Base-by-base conservation (phyloP, 2,888 invertebrate species). In the Patella caerulea region DNA sequence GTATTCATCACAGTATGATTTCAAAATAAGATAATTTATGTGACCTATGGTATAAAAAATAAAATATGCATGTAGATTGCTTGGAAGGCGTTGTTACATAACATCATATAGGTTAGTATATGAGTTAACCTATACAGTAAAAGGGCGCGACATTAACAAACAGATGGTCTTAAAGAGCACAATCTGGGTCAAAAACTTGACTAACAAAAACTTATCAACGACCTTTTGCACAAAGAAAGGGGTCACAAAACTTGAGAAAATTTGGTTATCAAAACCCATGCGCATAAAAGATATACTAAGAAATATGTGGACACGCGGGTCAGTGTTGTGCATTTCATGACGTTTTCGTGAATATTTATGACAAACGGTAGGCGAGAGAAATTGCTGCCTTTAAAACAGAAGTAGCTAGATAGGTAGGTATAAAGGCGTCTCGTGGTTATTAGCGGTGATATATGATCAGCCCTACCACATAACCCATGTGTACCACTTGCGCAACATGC, bases 91-190 rank as follows among this genome's bases (percentile, higher is more conserved):
- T 45, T 45, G 45, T 45, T 45, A 45, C 45, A 45, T 45, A 45
- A 45, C 45, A 45, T 45, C 45, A 45, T 45, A 45, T 45, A 65
- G 65, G 19, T 24, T 65, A 65, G 19, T 65, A 65, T 65, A 65
- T 65, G 24, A 24, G 65, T 24, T 65, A 65, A 65, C 65, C 65
- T 65, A 65, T 65, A 24, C 65, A 24, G 19, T 65, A 65, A 65
- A 65, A 65, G 65, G 65, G 65, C 65, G 65, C 65, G 65, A 65
- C 65, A 65, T 65, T 65, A 19, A 65, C 65, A 65, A 65, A 65
- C 65, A 65, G 65, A 65, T 65, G 65, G 65, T 65, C 65, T 65
- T 65, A 65, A 65, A 65, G 65, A 65, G 65, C 65, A 65, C 65
- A 24, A 65, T 65, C 65, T 65, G 65, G 65, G 65, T 65, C 65